Base-by-base conservation (phyloP, 2,113 vertebrate species). In the rabbit (Oryctolagus cuniculus) region DNA sequence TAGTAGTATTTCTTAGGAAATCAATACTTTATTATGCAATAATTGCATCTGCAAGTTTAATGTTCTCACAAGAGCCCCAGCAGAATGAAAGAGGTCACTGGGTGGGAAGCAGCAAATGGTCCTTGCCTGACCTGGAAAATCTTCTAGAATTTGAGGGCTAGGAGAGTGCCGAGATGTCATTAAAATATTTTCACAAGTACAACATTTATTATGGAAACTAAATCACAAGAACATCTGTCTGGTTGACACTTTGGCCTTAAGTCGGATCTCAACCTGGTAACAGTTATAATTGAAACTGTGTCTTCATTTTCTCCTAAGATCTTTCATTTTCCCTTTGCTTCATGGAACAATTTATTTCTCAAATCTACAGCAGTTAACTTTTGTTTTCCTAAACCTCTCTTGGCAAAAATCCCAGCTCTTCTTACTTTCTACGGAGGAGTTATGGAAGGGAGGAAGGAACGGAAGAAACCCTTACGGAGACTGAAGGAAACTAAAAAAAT, bases 21-120 rank as follows among this genome's bases (percentile, higher is more conserved):
- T 98, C 98, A 98, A 98, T 98, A 98, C 97, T 98, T 98, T 98
- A 98, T 98, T 98, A 98, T 98, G 98, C 97, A 98, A 98, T 98
- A 98, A 98, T 98, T 98, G 96, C 97, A 98, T 97, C 98, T 98
- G 97, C 93, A 98, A 96, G 95, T 98, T 98, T 98, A 98, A 98
- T 98, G 97, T 61, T 98, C 98, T 98, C 96, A 92, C 92, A 94
- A 97, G 96, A 97, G 96, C 94, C 96, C 89, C 90, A 17, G 22
- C 95, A 98, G 96, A 98, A 98, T 87, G 96, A 97, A 97, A 97
- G 95, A 96, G 97, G 98, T 96, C 97, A 97, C 61, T 93, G 95
- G 97, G 96, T 98, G 97, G 98, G 92, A 96, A 82, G 96, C 98
- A 96, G 95, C 96, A 98, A 97, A 97, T 93, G 97, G 96, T 96